phyloP scores from a whole-genome alignment of 2,113 vertebrate species.

The Camarhynchus parvulus region DNA sequence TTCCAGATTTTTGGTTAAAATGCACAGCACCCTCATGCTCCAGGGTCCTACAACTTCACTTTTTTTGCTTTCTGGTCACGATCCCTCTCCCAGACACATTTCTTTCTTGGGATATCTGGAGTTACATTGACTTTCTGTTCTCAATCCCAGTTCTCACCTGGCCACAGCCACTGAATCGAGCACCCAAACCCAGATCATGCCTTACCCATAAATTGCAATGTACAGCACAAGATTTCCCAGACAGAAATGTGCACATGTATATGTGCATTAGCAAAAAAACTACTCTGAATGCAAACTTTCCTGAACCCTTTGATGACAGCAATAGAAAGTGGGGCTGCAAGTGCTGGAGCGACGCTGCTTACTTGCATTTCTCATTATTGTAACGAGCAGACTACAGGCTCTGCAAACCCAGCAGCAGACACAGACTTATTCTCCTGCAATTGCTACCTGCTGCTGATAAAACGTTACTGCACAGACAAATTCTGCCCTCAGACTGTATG shows the following conservation, averaged over 20 bases:
- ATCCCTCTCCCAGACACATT: background rate
- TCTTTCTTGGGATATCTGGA: background rate
- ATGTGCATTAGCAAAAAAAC: background rate
- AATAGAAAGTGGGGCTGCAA: conserved; percentile 60
- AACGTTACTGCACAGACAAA: background rate
- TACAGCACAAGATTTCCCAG: background rate
- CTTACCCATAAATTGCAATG: background rate
- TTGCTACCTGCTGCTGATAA: conserved; percentile 14
- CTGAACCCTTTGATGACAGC: conserved; percentile 56
- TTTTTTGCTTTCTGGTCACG: background rate
- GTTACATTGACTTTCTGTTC: background rate
- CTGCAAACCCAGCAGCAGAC: background rate
- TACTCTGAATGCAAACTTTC: conserved; percentile 41
- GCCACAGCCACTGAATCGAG: background rate
- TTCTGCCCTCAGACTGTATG: background rate
- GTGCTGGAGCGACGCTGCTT: background rate
- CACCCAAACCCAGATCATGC: background rate
- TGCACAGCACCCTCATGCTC: background rate
- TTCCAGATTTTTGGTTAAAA: background rate
- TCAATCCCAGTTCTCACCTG: background rate
- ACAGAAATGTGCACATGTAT: background rate
- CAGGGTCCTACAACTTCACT: background rate
- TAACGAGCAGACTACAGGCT: conserved; percentile 5
- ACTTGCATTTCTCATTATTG: conserved; percentile 26
- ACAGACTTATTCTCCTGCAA: background rate